phyloP scores from a whole-genome alignment of 2,888 invertebrate genomes.

The Leucophenga maculata region DNA sequence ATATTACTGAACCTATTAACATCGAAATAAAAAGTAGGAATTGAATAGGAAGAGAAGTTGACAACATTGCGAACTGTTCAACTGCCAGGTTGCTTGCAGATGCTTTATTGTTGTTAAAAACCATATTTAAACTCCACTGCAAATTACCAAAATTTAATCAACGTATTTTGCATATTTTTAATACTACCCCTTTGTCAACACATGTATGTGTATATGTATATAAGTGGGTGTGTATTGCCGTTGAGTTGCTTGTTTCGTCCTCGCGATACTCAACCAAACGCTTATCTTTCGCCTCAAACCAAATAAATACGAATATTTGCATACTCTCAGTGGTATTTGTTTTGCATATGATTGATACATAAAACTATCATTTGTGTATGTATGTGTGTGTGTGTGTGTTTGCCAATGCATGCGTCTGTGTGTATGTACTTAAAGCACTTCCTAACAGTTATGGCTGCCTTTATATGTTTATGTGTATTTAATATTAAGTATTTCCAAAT shows the following conservation, averaged over 20 bases:
- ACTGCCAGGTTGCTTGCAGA: too few species aligned
- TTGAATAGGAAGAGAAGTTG: too few species aligned
- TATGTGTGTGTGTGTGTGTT: slow-evolving; percentile 9
- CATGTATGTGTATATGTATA: neutral
- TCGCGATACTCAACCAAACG: slow-evolving; percentile 5
- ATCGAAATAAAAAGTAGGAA: too few species aligned
- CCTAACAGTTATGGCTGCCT: neutral
- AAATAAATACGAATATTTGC: slow-evolving; percentile 9
- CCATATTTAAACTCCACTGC: too few species aligned
- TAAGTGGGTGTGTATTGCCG: neutral
- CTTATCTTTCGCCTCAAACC: slow-evolving; percentile 10
- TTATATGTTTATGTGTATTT: slow-evolving; percentile 44
- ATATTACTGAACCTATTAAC: too few species aligned
- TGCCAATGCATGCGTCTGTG: neutral
- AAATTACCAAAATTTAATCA: too few species aligned
- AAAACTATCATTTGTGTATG: slow-evolving; percentile 49
- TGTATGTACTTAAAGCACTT: neutral
- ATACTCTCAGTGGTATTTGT: slow-evolving; percentile 36
- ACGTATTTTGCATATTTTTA: too few species aligned
- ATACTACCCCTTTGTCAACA: too few species aligned
- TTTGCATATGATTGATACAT: slow-evolving; percentile 60
- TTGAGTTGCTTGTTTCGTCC: slow-evolving; percentile 3
- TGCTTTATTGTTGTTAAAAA: too few species aligned
- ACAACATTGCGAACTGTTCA: too few species aligned
- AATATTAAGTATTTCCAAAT: slow-evolving; percentile 47